phyloP scores from a whole-genome alignment of 2,113 vertebrate genomes.

The Rhabdomys dilectus region DNA sequence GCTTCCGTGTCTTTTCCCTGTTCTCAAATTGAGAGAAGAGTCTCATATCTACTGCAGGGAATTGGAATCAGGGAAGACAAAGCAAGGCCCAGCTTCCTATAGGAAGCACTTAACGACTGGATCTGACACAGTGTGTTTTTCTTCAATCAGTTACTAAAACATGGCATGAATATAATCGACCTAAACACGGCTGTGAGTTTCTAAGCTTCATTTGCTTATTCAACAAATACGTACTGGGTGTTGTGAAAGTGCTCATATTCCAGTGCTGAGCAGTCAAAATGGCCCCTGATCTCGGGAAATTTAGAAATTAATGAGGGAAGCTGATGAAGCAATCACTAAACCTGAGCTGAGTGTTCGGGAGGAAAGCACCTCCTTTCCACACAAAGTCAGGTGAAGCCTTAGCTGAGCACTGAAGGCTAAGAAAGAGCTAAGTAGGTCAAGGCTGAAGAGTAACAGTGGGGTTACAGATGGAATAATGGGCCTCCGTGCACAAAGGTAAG shows the following conservation, averaged over 20 bases:
- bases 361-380: background rate
- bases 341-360: background rate
- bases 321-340: background rate
- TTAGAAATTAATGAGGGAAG: background rate
- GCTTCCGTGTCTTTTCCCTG: background rate
- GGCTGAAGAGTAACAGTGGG: background rate
- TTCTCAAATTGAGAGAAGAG: background rate
- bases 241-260: background rate
- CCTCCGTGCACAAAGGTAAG: background rate
- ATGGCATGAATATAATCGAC: background rate
- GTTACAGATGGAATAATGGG: background rate
- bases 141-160: background rate
- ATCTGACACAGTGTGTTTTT: background rate
- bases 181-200: slow-evolving; percentile 1
- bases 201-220: slow-evolving; percentile 36
- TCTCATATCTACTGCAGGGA: background rate
- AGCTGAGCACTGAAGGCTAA: background rate
- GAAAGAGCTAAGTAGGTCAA: background rate
- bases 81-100: background rate
- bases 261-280: background rate
- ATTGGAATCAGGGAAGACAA: background rate
- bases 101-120: background rate
- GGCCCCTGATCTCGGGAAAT: background rate
- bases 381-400: background rate
- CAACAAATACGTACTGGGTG: background rate